Conservation (phyloP, 2,888 invertebrate genomes). For the Itoplectis maculator region DNA sequence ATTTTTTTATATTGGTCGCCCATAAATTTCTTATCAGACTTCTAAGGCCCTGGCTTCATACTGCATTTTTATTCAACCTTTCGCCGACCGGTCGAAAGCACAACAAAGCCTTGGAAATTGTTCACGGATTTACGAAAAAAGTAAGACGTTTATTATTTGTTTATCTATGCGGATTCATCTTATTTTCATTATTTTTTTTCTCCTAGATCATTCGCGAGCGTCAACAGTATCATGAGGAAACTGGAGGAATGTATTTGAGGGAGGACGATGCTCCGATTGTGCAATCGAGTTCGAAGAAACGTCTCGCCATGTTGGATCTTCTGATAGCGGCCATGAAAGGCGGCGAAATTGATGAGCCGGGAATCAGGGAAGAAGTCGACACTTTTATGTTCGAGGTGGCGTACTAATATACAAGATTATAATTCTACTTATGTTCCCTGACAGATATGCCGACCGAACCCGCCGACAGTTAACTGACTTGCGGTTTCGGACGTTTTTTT, state of each 20-base stretch:
- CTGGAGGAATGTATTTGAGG: constrained; percentile 39
- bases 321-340: constrained; percentile 64
- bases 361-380: constrained; percentile 70
- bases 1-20: neutral
- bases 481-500: no score
- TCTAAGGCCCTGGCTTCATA: constrained; percentile 86
- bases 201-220: constrained; percentile 67
- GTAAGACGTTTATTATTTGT: constrained; percentile 74
- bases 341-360: constrained; percentile 66
- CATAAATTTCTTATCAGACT: constrained; percentile 69
- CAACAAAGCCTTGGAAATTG: constrained; percentile 82
- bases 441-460: no score
- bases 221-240: constrained; percentile 65
- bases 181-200: neutral
- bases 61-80: constrained; percentile 86
- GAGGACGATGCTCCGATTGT: neutral
- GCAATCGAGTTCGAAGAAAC: constrained; percentile 53
- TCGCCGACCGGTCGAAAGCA: constrained; percentile 85
- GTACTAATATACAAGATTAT: no score
- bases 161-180: neutral
- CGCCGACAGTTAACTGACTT: no score
- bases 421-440: no score
- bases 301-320: constrained; percentile 69
- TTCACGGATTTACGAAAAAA: constrained; percentile 86
- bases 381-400: constrained; percentile 69